Evolutionary conservation across 2,888 invertebrate genomes (phyloP), one percentile per base, ranked within the genome.

Genomic region (Helleia helle): DNA sequence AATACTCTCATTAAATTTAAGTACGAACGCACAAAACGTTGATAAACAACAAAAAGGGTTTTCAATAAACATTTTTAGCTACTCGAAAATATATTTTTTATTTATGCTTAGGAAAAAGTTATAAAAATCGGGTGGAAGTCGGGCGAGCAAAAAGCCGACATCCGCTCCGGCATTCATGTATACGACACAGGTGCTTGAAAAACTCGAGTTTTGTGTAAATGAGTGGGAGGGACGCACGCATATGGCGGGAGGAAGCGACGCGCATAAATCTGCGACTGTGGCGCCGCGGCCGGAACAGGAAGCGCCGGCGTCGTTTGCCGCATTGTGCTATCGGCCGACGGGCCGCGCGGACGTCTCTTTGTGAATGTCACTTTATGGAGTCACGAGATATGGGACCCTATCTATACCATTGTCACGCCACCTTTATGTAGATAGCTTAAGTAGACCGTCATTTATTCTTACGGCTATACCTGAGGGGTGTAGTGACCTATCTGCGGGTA

Each of bases 231-330:
- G 68, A 68, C 65, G 58, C 65, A 67, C 67, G 73, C 81, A 80
- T 79, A 79, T 75, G 79, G 69, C 64, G 65, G 69, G 67, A 79
- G 83, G 83, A 83, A 83, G 80, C 71, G 73, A 62, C 72, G 65
- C 69, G 76, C 83, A 84, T 84, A 84, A 84, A 84, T 84, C 81
- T 81, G 62, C 72, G 71, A 75, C 74, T 52, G 76, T 76, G 75
- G 76, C 77, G 75, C 75, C 74, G 77, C 67, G 79, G 68, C 81
- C 81, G 84, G 83, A 83, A 81, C 52, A 70, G 85, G 84, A 85
- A 80, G 79, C 65, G 66, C 70, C 69, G 71, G 54, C 80, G 81
- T 84, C 85, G 85, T 83, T 83, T 83, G 81, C 76, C 81, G 76
- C 83, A 84, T 83, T 85, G 85, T 85, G 73, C 63, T 80, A 79